Conservation (phyloP, 2,113 vertebrate species). For the Xyrauchen texanus region DNA sequence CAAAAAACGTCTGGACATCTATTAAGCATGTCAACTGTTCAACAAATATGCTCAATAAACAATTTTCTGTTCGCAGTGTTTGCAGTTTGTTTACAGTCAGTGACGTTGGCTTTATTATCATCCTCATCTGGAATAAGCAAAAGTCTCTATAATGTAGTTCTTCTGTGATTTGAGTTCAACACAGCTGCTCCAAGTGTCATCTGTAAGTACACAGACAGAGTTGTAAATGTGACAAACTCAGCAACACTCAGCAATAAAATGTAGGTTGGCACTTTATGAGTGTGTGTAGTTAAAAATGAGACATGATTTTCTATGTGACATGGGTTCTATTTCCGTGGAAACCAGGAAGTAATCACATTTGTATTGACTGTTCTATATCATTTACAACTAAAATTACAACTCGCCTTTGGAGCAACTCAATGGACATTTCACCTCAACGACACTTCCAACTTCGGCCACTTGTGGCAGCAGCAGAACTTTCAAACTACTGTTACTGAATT, state of each 20-base stretch:
- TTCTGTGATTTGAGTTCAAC: background rate
- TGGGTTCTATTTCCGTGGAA: too few species aligned
- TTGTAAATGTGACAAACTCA: constrained; percentile 32
- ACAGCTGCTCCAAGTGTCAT: constrained; percentile 29
- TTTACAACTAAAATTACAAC: too few species aligned
- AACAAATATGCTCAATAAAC: constrained; percentile 22
- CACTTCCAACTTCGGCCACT: too few species aligned
- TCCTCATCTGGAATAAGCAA: constrained; percentile 29
- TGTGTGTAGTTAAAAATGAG: background rate
- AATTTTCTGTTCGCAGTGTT: constrained; percentile 28
- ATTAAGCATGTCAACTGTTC: constrained; percentile 16
- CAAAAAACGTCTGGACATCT: constrained; percentile 9
- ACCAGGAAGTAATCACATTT: too few species aligned
- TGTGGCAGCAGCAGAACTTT: too few species aligned
- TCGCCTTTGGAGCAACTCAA: too few species aligned
- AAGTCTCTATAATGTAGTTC: background rate
- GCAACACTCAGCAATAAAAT: constrained; percentile 18
- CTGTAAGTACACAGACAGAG: constrained; percentile 45
- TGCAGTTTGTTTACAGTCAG: constrained; percentile 11
- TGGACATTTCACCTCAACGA: too few species aligned
- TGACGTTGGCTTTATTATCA: background rate
- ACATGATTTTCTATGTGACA: too few species aligned
- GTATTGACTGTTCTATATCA: too few species aligned
- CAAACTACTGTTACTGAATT: too few species aligned
- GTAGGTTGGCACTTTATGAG: background rate